phyloP scores from a whole-genome alignment of 2,888 invertebrate species.

The Clostera curtula region DNA sequence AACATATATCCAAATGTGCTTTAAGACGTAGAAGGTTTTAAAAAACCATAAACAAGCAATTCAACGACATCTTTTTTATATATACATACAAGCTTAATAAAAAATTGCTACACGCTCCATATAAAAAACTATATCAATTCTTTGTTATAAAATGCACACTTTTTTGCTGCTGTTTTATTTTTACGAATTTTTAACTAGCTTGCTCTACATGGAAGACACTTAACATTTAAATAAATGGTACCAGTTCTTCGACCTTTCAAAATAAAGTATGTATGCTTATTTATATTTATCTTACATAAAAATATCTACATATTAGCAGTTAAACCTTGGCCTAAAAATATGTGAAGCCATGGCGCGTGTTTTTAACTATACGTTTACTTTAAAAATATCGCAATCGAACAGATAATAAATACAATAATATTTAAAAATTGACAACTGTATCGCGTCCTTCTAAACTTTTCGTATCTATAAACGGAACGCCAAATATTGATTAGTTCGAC shows the following conservation, averaged over 20 bases:
- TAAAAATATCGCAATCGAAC: slow-evolving; percentile 56
- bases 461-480: neutral
- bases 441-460: slow-evolving; percentile 5
- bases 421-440: slow-evolving; percentile 10
- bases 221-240: slow-evolving; percentile 21
- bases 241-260: slow-evolving; percentile 41
- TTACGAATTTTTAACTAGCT: no score
- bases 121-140: no score
- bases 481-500: slow-evolving; percentile 5
- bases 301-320: slow-evolving; percentile 57
- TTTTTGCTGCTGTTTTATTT: no score
- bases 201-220: no score
- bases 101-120: no score
- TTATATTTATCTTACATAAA: slow-evolving; percentile 49
- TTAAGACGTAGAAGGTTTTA: no score
- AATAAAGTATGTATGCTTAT: slow-evolving; percentile 22
- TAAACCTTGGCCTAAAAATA: slow-evolving; percentile 67
- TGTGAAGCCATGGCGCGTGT: slow-evolving; percentile 52
- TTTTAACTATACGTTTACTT: slow-evolving; percentile 57
- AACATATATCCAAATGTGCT: no score
- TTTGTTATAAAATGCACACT: no score
- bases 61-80: no score
- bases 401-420: slow-evolving; percentile 29
- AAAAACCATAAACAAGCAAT: no score
- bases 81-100: no score